Conservation (phyloP, 2,797 vertebrate species). For the Odontamblyopus lacepedii region DNA sequence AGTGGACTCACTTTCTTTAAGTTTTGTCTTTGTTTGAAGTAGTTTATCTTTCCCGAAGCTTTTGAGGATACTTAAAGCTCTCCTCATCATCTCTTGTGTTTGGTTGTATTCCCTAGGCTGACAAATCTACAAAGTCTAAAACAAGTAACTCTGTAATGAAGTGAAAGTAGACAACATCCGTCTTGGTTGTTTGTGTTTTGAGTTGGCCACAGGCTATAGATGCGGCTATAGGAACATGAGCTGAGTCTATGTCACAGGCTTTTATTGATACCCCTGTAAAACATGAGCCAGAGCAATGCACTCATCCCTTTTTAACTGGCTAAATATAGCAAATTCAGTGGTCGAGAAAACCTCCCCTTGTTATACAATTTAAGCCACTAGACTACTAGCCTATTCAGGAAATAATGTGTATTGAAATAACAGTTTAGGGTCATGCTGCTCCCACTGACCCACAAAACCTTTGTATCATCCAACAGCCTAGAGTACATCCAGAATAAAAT, state of each 20-base stretch:
- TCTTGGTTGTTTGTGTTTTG: no score
- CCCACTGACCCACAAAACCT: no score
- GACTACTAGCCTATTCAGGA: no score
- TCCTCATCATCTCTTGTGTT: background rate
- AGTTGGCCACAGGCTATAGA: no score
- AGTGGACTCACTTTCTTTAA: background rate
- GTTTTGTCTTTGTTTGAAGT: background rate
- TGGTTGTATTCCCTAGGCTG: background rate
- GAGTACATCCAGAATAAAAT: no score
- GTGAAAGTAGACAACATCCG: no score
- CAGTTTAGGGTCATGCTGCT: no score
- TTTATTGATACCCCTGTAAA: constrained; percentile 20
- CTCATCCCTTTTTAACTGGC: constrained; percentile 10
- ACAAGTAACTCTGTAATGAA: background rate
- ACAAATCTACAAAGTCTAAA: background rate
- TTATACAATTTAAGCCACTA: no score
- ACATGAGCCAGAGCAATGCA: constrained; percentile 8
- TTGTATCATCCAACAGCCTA: no score
- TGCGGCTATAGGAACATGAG: no score
- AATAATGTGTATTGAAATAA: no score
- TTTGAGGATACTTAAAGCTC: background rate
- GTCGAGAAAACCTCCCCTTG: background rate
- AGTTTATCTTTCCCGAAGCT: background rate
- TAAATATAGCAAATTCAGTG: background rate
- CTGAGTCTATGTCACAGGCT: background rate